Evolutionary conservation across 2,797 vertebrate genomes (phyloP).

Genomic region (Sorex maritimensis): DNA sequence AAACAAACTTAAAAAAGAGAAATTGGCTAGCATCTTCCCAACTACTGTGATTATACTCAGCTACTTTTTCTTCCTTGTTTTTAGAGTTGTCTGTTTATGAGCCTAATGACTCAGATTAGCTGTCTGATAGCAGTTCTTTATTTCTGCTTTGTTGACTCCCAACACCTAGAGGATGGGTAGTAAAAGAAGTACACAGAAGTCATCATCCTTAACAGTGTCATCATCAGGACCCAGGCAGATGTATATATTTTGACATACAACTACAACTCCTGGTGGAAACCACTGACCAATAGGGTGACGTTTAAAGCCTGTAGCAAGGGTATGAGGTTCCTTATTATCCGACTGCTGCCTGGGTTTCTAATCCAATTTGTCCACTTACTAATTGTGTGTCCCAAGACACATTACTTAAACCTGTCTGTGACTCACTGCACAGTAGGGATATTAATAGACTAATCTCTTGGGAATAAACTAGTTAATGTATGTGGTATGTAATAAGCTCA

Average conservation of each 20-base stretch:
- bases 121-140: background rate
- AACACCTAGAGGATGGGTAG: background rate
- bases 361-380: conserved; percentile 44
- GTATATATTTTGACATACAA: conserved; percentile 19
- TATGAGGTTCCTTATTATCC: conserved; percentile 28
- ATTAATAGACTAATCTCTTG: conserved; percentile 46
- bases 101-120: background rate
- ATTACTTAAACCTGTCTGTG: conserved; percentile 48
- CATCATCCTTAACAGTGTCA: background rate
- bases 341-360: conserved; percentile 33
- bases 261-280: background rate
- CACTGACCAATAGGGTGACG: background rate
- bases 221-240: background rate
- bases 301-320: conserved; percentile 13
- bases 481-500: conserved; percentile 13
- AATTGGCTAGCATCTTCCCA: background rate
- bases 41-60: background rate
- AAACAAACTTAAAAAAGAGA: background rate
- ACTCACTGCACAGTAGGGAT: conserved; percentile 12
- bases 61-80: background rate
- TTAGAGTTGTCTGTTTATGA: conserved; percentile 4
- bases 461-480: conserved; percentile 48
- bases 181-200: background rate
- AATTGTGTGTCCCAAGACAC: conserved; percentile 15
- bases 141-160: conserved; percentile 5